These are phyloP conservation scores for Marmota flaviventris DNA, from an alignment of 2,113 vertebrate genomes.

Conservation along the genomic window DNA sequence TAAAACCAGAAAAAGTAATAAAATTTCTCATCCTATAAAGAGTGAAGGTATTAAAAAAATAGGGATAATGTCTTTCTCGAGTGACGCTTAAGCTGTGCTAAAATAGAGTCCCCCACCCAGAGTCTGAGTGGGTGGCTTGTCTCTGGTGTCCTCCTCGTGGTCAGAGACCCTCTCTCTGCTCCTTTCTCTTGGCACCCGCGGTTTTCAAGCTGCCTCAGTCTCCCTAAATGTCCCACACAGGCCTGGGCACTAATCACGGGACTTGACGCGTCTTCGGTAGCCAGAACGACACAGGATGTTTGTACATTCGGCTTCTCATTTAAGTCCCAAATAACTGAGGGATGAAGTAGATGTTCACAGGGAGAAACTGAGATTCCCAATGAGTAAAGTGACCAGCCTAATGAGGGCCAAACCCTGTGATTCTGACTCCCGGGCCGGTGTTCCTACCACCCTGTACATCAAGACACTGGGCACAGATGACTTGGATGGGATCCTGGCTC, in stretches of 20 bases:
- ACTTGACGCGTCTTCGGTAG: background rate
- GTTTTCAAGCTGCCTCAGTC: too few relatives aligned
- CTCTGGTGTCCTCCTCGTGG: background rate
- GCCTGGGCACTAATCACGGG: background rate
- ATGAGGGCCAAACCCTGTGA: background rate
- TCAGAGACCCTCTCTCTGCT: background rate
- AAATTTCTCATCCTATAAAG: background rate
- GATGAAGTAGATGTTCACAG: background rate
- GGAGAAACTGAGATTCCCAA: background rate
- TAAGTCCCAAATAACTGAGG: background rate
- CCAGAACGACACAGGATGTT: background rate
- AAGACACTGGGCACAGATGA: background rate
- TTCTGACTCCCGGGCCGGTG: background rate
- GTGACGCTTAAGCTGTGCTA: background rate
- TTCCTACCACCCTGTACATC: background rate
- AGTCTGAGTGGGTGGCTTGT: too few relatives aligned
- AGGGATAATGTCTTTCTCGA: background rate
- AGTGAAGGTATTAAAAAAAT: background rate
- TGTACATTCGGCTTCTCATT: background rate
- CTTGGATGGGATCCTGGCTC: background rate
- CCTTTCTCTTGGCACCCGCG: background rate
- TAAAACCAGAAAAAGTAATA: background rate
- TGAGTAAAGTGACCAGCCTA: background rate
- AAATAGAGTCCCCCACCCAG: background rate
- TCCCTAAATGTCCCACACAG: background rate